Conservation (phyloP, 2,113 vertebrate species). For the Opisthocomus hoazin region DNA sequence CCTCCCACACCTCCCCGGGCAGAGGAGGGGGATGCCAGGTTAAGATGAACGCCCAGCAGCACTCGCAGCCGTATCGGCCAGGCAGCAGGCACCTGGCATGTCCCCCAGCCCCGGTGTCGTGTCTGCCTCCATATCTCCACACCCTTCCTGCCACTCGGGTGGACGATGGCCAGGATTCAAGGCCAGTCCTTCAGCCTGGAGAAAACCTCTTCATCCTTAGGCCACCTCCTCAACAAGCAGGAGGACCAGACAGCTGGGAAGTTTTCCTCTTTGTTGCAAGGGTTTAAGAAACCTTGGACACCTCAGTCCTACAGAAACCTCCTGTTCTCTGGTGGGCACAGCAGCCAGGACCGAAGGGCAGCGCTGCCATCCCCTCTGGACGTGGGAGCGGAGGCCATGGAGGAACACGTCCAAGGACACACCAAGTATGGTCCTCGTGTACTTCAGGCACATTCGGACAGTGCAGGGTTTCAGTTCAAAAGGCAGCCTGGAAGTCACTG, state of each 20-base stretch:
- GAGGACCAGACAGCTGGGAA: rapidly evolving
- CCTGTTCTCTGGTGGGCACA: background rate
- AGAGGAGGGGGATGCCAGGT: background rate
- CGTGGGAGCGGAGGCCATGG: rapidly evolving
- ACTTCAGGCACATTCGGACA: background rate
- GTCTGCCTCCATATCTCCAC: background rate
- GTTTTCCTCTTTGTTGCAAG: background rate
- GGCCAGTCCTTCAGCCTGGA: background rate
- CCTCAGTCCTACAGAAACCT: rapidly evolving
- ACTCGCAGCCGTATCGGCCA: background rate
- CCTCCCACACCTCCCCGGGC: background rate
- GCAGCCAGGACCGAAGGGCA: background rate
- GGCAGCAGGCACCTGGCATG: background rate
- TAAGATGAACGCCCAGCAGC: background rate
- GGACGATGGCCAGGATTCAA: rapidly evolving
- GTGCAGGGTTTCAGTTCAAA: background rate
- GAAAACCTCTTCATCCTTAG: background rate
- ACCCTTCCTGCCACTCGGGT: background rate
- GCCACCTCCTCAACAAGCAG: background rate
- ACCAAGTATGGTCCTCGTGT: background rate
- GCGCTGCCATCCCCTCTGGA: background rate
- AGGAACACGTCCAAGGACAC: background rate
- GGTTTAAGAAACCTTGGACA: background rate
- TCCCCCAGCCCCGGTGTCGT: no score
- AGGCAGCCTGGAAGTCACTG: background rate